phyloP scores from a whole-genome alignment of 2,113 vertebrate genomes.

The Salvelinus fontinalis region DNA sequence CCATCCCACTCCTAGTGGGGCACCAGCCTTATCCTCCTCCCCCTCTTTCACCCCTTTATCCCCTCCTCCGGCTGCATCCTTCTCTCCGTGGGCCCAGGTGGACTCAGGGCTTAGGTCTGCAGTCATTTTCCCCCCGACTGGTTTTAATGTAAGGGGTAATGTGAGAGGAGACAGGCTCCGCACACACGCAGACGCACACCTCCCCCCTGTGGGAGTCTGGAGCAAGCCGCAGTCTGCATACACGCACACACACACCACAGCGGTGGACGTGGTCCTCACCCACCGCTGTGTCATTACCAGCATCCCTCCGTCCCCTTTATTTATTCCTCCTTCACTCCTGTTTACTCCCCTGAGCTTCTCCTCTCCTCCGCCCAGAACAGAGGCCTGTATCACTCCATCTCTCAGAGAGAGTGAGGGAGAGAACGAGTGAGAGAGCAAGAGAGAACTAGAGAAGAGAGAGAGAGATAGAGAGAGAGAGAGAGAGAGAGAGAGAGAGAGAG shows the following conservation, averaged over 20 bases:
- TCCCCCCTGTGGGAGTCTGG: background rate
- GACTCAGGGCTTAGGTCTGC: constrained; percentile 67
- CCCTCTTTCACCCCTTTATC: constrained; percentile 48
- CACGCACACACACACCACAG: constrained; percentile 22
- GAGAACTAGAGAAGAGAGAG: background rate
- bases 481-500: background rate
- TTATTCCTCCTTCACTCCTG: constrained; percentile 61
- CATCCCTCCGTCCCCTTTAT: constrained; percentile 55
- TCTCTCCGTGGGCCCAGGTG: constrained; percentile 72
- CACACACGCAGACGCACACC: constrained; percentile 7
- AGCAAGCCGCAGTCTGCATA: background rate
- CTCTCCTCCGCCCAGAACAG: constrained; percentile 17
- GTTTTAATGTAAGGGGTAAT: constrained; percentile 81
- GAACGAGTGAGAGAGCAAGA: background rate
- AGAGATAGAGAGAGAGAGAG: background rate
- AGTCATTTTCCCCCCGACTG: constrained; percentile 79
- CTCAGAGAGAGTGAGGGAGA: constrained; percentile 2
- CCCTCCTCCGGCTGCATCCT: constrained; percentile 42
- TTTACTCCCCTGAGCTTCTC: constrained; percentile 64
- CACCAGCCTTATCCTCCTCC: constrained; percentile 11
- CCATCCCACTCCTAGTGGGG: constrained; percentile 1
- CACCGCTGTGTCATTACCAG: constrained; percentile 54
- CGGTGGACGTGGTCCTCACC: constrained; percentile 49
- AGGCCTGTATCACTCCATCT: constrained; percentile 53
- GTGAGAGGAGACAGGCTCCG: constrained; percentile 60